Base-by-base conservation (phyloP, 2,113 vertebrate genomes). In the Sander lucioperca region DNA sequence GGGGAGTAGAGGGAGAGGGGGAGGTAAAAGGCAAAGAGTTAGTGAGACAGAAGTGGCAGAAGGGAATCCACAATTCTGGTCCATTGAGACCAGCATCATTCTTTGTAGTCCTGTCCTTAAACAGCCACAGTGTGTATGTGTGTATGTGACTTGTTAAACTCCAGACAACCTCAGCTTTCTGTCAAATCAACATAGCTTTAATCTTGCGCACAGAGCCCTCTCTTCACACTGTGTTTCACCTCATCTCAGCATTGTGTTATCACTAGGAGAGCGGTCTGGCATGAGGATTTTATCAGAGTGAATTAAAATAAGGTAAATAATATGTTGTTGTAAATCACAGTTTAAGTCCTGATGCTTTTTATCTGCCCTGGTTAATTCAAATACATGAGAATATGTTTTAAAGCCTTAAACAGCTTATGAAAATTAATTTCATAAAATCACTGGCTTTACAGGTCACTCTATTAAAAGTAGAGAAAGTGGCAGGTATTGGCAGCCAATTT, bases 101-200 rank as follows among this genome's bases (percentile, higher is more conserved):
- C 50, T 90, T 85, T 88, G 74, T 80, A 74, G 80, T 63, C n/a
- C 27, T 39, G 65, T 75, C 83, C 80, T 77, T 50, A 86, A 68
- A 83, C 80, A 71, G 53, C 36, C 27, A 51, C 59, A n/a, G 56
- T 51, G 45, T 67, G 39, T 16, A 27, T 79, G 30, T n/a, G 16
- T 59, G 15, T 69, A 21, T 21, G 15, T 27, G 54, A 56, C 79
- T 80, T 68, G 54, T 70, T 93, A 69, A 91, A 89, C 84, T 91
- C 87, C 48, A 80, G 59, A 84, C 83, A 88, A 90, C 87, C 87
- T 82, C 51, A 9, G 51, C 73, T 79, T 59, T 57, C 83, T 88
- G 81, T 80, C 80, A 88, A 70, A 86, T 84, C 74, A 76, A 85
- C 86, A 74, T 10, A 21, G 65, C 86, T 86, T 89, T 81, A 83